phyloP scores from a whole-genome alignment of 1,140 invertebrate species.

The Bombus confusus region DNA sequence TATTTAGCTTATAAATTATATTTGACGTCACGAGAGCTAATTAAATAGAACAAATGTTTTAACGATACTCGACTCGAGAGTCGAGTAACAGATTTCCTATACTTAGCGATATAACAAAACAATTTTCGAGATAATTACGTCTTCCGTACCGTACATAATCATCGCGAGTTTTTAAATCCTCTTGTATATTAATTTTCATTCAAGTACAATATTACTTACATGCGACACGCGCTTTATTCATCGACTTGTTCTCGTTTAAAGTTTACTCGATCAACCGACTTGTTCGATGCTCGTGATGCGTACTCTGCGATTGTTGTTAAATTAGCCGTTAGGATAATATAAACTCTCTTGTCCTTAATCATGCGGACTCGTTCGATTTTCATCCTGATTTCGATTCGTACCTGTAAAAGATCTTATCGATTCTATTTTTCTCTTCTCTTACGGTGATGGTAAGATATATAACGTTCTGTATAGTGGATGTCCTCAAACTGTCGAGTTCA shows the following conservation, averaged over 20 bases:
- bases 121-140: neutral
- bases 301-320: neutral
- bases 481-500: too few relatives aligned
- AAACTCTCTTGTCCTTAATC: slow-evolving; percentile 23
- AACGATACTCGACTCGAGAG: neutral
- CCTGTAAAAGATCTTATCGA: neutral
- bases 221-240: neutral
- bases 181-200: neutral
- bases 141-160: neutral
- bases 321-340: neutral
- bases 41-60: neutral
- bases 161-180: neutral
- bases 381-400: neutral
- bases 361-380: slow-evolving; percentile 3
- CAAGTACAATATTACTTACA: neutral
- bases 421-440: too few relatives aligned
- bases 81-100: neutral
- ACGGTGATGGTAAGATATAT: too few relatives aligned
- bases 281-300: too few relatives aligned
- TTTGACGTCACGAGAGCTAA: neutral
- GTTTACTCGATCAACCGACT: neutral
- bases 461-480: too few relatives aligned
- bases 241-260: slow-evolving; percentile 20
- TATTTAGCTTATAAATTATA: slow-evolving; percentile 3
- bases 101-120: neutral